Evolutionary conservation across 2,797 vertebrate genomes (phyloP), one percentile per base, ranked within the genome.

Genomic region (Staurois parvus): DNA sequence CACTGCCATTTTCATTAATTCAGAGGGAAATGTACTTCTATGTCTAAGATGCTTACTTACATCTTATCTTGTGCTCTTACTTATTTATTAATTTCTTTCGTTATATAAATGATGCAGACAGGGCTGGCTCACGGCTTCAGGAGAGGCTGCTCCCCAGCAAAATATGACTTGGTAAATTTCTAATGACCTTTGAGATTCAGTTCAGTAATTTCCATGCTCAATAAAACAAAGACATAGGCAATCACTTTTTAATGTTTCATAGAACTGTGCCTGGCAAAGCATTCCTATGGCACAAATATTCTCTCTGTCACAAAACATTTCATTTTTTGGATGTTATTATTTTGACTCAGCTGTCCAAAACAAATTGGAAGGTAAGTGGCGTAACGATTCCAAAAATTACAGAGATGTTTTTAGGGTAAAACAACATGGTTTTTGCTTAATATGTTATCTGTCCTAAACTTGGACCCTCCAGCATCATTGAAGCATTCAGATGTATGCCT

Each of bases 11-110:
- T 37, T 21, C 56, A 81, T 59, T 74, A 52, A 10, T 76, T 85
- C 62, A 59, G 76, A 80, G 67, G 78, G 81, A 91, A 90, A 89
- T 83, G 42, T 90, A 85, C 88, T 88, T 82, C 80, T 85, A 88
- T 88, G 74, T 81, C 84, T 87, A 34, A 76, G 88, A 88, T 88
- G 72, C 88, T 90, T 86, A 88, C 89, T 88, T 88, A 85, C 84
- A 85, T 69, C 76, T 87, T 89, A 85, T 79, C 91, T 91, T 81
- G 26, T 83, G 37, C 74, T 77, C 24, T 19, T 52, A 24, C 64
- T 72, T 86, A 81, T 82, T 76, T 88, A 89, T 88, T 88, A 88
- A 90, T 89, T 89, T 88, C 85, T 90, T 90, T 87, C 83, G 87
- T 73, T 87, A 76, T 69, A 87, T 88, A 86, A 87, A 67, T 88